Evolutionary conservation across 2,888 invertebrate species (phyloP), one percentile per base, ranked within the genome.

Genomic region (Chymomyza amoena): DNA sequence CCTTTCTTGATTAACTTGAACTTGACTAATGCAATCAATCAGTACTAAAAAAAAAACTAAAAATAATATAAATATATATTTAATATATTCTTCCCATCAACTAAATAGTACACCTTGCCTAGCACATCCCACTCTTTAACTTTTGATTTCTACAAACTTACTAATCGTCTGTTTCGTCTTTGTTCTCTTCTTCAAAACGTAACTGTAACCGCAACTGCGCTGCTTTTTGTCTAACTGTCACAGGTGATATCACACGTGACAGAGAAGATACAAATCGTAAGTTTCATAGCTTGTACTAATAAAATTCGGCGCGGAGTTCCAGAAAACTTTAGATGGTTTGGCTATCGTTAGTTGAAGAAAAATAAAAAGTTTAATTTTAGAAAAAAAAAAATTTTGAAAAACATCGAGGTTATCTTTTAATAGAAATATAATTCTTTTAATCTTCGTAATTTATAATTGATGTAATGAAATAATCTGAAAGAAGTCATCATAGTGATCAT

Each of bases 231-330:
- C 64, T 50, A 65, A 66, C 56, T 77, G 73, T 71, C 75, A 74
- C 93, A 95, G 95, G 95, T 93, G 95, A 95, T 92, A 94, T 95
- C 90, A 95, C 95, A 84, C 93, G 95, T 90, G 94, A 95, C 92
- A 94, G 95, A 86, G 95, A 95, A 91, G 95, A 95, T 90, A 94
- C 94, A 85, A 95, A 94, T 92, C 93, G 96, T 96, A 93, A 96
- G 96, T 95, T 78, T 28, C 6, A 52, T 28, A 4, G 20, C 6
- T 6, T 45, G 4, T 45, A 45, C 39, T 45, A 45, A 45, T 45
- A 3, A 10, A 13, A 13, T 45, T 10, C 13, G 10, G 13, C 13
- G 1, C 3, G 32, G 1, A 13, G 6, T 45, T 45, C 39, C 39
- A 45, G 39, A 45, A 13, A 45, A 45, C 39, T 45, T 9, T 7